Conservation (phyloP, 2,797 vertebrate genomes). For the Anas capensis region DNA sequence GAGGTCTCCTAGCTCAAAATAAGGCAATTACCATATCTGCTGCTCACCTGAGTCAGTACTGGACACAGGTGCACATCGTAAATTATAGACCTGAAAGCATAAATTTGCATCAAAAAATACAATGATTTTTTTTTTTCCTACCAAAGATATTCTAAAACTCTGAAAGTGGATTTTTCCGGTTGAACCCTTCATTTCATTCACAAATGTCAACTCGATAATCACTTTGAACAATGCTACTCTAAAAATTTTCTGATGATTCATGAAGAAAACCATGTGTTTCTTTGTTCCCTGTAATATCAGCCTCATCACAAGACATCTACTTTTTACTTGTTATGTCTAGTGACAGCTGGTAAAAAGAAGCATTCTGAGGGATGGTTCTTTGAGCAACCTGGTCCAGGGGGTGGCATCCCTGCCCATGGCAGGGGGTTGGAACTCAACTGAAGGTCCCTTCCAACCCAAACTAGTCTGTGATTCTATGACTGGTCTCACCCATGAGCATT, state of each 20-base stretch:
- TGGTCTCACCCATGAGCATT: conserved; percentile 19
- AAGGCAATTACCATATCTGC: not conserved
- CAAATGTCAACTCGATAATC: not conserved
- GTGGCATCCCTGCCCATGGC: not conserved
- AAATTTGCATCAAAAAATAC: not conserved
- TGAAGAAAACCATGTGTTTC: conserved; percentile 21
- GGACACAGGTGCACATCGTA: not conserved
- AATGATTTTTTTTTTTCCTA: not conserved
- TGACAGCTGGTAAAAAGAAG: conserved; percentile 23
- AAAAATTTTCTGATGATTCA: conserved; percentile 48
- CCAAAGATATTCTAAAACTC: not conserved
- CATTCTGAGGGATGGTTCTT: not conserved
- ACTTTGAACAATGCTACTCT: not conserved
- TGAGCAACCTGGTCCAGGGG: not conserved
- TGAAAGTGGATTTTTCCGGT: not conserved
- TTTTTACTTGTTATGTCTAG: conserved; percentile 13
- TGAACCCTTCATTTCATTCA: not conserved
- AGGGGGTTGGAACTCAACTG: not conserved
- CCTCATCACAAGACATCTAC: conserved; percentile 14
- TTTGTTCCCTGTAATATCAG: conserved; percentile 13
- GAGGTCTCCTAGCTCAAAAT: not conserved
- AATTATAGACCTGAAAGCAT: not conserved
- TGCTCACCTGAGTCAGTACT: not conserved
- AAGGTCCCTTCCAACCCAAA: not conserved
- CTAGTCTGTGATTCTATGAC: not conserved